phyloP scores from a whole-genome alignment of 2,888 invertebrate genomes.

The Dinocampus coccinellae region DNA sequence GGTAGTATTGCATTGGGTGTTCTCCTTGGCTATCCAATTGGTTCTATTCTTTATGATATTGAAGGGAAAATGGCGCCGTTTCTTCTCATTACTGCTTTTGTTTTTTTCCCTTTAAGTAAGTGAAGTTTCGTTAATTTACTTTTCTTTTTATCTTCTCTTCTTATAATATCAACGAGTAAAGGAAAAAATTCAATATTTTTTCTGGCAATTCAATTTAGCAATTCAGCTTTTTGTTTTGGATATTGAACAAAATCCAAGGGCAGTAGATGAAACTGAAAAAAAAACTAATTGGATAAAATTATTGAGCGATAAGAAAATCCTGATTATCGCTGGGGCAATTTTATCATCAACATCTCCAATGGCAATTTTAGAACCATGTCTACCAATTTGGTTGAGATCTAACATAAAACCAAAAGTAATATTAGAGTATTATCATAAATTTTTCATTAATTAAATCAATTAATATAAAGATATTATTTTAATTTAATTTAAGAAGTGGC shows the following conservation, averaged over 20 bases:
- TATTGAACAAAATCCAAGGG: slow-evolving; percentile 54
- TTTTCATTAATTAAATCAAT: background rate
- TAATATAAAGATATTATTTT: background rate
- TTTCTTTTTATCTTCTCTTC: background rate
- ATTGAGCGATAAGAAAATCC: slow-evolving; percentile 75
- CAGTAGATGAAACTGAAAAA: slow-evolving; percentile 31
- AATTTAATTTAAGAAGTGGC: slow-evolving; percentile 74
- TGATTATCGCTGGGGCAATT: slow-evolving; percentile 78
- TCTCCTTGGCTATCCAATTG: slow-evolving; percentile 85
- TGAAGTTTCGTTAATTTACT: background rate
- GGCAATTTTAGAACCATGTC: slow-evolving; percentile 85
- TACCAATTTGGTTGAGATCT: slow-evolving; percentile 85
- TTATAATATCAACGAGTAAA: background rate
- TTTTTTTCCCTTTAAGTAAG: slow-evolving; percentile 68
- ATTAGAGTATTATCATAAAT: background rate
- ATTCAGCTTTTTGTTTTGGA: slow-evolving; percentile 61
- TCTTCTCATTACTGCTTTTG: slow-evolving; percentile 76
- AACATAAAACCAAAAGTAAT: slow-evolving; percentile 75
- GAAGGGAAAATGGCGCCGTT: slow-evolving; percentile 83
- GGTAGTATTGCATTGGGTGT: slow-evolving; percentile 87
- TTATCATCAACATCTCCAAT: slow-evolving; percentile 85
- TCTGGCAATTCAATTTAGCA: slow-evolving; percentile 58
- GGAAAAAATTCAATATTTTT: slow-evolving; percentile 10
- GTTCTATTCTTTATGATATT: slow-evolving; percentile 82
- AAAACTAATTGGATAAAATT: slow-evolving; percentile 72